These are phyloP conservation scores for Alviniconcha strummeri DNA, from an alignment of 2,888 invertebrate species.

Conservation along the genomic window DNA sequence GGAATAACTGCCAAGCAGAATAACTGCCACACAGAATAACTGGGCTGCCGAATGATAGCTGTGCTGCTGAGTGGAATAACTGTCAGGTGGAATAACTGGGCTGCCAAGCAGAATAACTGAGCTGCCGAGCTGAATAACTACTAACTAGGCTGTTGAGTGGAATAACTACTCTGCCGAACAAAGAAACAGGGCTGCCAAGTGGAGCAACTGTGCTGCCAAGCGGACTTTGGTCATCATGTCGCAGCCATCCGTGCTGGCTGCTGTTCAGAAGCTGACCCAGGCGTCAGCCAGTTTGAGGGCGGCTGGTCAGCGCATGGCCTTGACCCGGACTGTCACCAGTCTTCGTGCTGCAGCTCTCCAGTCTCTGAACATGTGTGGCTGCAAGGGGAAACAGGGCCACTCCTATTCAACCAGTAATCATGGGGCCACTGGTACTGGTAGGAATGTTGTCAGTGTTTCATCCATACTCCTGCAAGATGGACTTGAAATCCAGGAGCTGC, in stretches of 20 bases:
- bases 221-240: background rate
- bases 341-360: background rate
- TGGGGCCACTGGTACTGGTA: background rate
- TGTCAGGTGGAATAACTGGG: too few relatives aligned
- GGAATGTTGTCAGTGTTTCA: conserved; percentile 70
- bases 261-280: background rate
- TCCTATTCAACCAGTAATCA: background rate
- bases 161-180: too few relatives aligned
- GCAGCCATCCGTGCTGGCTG: conserved; percentile 2
- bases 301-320: background rate
- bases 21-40: too few relatives aligned
- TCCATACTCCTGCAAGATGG: conserved; percentile 82
- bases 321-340: background rate
- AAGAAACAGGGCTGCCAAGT: too few relatives aligned
- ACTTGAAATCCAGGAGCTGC: conserved; percentile 81
- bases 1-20: too few relatives aligned
- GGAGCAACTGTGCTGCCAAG: too few relatives aligned
- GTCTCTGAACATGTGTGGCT: background rate
- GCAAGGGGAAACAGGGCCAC: background rate
- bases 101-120: too few relatives aligned
- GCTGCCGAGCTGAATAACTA: too few relatives aligned
- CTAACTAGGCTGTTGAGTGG: too few relatives aligned
- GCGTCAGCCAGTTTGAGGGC: background rate
- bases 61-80: too few relatives aligned
- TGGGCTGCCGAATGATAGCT: too few relatives aligned